Base-by-base conservation (phyloP, 1,140 invertebrate species). In the Zaprionus taronus region DNA sequence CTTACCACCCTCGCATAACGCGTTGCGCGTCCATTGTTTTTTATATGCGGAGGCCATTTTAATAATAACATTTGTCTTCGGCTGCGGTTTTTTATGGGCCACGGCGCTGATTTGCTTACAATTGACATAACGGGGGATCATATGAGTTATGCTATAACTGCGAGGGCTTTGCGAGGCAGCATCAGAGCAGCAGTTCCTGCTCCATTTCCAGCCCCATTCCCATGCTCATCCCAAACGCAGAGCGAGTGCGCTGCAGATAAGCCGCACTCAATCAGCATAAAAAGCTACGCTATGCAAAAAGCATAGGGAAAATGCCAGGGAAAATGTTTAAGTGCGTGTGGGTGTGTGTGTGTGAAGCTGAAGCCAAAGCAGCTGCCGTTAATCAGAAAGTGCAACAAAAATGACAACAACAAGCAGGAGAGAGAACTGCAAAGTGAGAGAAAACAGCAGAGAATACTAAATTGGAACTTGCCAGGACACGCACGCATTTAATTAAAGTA, bases 401-500 rank as follows among this genome's bases (percentile, higher is more conserved):
- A 66, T 36, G 55, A 65, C 57, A 78, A 70, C 70, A 66, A 60
- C 38, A 67, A 51, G 38, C 15, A 41, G 38, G 15, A 47, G 12
- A 22, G 28, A 31, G 57, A 49, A 12, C 20, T 49, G 44, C 2
- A 22, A 24, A 51, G 56, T 65, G 62, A 51, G 66, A 53, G 63
- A 58, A 63, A 81, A 79, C 73, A 80, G 72, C 70, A 84, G 75
- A 77, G 66, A 77, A 84, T 72, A 81, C 81, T 80, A 81, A 87
- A 87, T 84, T 89, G 80, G 70, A 53, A 83, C 73, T 89, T 83
- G 66, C 74, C 71, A 56, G 53, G 58, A 72, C 84, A 89, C 84
- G 84, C 84, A 89, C 84, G 81, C 84, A 89, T 89, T 89, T 89
- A 89, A 89, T 89, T 89, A 89, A 90, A 89, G 85, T 89, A 89